Percentiles rank a stretch among this genome's conserved stretches.
phyloP scores from a whole-genome alignment of 2,888 invertebrate species.

The Digitonthophagus gazella region DNA sequence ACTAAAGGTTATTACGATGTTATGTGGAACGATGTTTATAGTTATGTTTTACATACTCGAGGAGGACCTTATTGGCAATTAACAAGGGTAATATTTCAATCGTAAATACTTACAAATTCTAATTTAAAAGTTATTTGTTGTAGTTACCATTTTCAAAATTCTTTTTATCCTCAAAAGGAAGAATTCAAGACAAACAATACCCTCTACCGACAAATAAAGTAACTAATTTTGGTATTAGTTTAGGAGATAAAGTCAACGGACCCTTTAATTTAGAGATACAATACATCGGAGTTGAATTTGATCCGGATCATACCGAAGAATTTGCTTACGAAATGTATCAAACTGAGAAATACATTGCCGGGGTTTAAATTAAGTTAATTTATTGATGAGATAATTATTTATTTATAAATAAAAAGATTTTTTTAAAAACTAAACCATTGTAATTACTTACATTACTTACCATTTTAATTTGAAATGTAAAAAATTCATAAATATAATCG shows the following conservation, averaged over 20 bases:
- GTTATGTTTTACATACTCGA: constrained; percentile 85
- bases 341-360: constrained; percentile 64
- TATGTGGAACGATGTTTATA: constrained; percentile 85
- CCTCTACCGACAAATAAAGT: constrained; percentile 62
- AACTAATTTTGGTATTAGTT: constrained; percentile 77
- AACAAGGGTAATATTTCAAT: constrained; percentile 62
- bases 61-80: constrained; percentile 99
- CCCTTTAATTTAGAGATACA: constrained; percentile 89
- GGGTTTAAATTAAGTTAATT: constrained; percentile 51
- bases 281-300: constrained; percentile 83
- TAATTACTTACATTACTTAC: neutral
- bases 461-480: too few species aligned
- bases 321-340: constrained; percentile 94
- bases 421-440: too few species aligned
- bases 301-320: constrained; percentile 76
- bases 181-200: constrained; percentile 79
- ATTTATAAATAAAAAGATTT: neutral
- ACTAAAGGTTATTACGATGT: constrained; percentile 77
- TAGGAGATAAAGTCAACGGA: constrained; percentile 77
- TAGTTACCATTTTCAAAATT: constrained; percentile 96
- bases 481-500: too few species aligned
- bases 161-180: constrained; percentile 75
- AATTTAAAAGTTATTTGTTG: constrained; percentile 43
- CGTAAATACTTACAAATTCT: neutral
- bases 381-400: neutral